Percentiles rank a stretch among this genome's conserved stretches.
Evolutionary conservation across 2,113 vertebrate genomes (phyloP).

Genomic region (Sylvia atricapilla): DNA sequence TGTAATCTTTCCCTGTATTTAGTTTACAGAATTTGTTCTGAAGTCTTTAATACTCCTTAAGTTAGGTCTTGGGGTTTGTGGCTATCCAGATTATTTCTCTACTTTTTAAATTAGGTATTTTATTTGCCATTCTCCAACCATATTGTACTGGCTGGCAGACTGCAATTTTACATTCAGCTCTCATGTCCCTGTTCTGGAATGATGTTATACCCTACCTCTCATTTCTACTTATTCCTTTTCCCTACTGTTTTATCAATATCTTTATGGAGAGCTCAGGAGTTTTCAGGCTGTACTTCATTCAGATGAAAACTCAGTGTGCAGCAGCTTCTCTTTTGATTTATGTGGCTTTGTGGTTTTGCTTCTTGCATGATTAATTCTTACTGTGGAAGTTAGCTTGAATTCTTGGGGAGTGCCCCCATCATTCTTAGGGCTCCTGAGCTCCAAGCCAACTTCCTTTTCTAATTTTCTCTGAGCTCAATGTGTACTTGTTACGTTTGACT

Average conservation of each 20-base stretch:
- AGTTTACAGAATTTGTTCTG: not conserved
- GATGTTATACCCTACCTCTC: not conserved
- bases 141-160: not conserved
- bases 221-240: not conserved
- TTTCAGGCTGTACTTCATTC: not conserved
- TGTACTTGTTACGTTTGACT: not conserved
- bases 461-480: not conserved
- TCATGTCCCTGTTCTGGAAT: not conserved
- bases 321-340: not conserved
- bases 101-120: not conserved
- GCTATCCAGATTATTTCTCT: not conserved
- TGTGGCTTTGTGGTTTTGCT: not conserved
- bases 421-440: not conserved
- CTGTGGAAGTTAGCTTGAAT: not conserved
- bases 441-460: not conserved
- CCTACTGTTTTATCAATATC: not conserved
- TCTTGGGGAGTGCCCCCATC: not conserved
- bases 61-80: not conserved
- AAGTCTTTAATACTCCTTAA: not conserved
- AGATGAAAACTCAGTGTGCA: not conserved
- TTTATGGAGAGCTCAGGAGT: not conserved
- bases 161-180: not conserved
- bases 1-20: not conserved
- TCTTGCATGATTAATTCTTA: not conserved
- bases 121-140: not conserved